phyloP scores from a whole-genome alignment of 2,113 vertebrate species.

The Syngnathus floridae region DNA sequence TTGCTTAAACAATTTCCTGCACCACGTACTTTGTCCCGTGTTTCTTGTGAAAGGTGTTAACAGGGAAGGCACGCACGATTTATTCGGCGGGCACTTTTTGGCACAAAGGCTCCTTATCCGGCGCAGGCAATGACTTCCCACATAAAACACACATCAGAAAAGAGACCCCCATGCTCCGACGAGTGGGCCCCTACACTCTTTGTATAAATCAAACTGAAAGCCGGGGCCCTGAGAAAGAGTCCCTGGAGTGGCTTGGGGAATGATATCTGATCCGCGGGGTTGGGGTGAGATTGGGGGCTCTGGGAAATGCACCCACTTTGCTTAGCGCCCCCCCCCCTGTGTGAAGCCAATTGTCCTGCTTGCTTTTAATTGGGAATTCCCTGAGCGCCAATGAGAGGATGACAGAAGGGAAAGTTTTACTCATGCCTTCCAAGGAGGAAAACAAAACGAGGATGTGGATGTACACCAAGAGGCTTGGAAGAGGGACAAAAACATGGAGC shows the following conservation, averaged over 20 bases:
- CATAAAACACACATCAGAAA: conserved; percentile 55
- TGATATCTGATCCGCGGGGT: conserved; percentile 56
- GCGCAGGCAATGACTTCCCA: conserved; percentile 49
- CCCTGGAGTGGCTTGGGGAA: conserved; percentile 35
- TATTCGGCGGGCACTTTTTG: conserved; percentile 21
- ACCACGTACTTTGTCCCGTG: conserved; percentile 24
- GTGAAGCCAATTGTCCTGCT: conserved; percentile 40
- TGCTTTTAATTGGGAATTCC: conserved; percentile 65
- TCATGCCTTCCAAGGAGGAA: conserved; percentile 59
- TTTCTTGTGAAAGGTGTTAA: conserved; percentile 10
- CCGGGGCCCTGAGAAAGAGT: conserved; percentile 51
- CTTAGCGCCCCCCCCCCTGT: conserved; percentile 20
- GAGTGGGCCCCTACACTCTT: conserved; percentile 46
- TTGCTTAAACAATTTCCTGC: conserved; percentile 26
- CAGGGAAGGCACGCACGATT: conserved; percentile 12
- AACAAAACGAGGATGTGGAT: conserved; percentile 59
- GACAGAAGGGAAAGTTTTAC: conserved; percentile 56
- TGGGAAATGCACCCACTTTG: conserved; percentile 47
- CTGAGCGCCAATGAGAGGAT: conserved; percentile 53
- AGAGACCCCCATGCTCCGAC: conserved; percentile 45
- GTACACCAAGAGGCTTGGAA: conserved; percentile 47
- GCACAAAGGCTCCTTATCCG: conserved; percentile 36
- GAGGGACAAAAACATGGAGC: conserved; percentile 25
- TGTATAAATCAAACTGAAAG: conserved; percentile 64
- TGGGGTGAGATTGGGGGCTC: conserved; percentile 49